Evolutionary conservation across 2,888 invertebrate genomes (phyloP), one percentile per base, ranked within the genome.

Genomic region (Carterocephalus palaemon): DNA sequence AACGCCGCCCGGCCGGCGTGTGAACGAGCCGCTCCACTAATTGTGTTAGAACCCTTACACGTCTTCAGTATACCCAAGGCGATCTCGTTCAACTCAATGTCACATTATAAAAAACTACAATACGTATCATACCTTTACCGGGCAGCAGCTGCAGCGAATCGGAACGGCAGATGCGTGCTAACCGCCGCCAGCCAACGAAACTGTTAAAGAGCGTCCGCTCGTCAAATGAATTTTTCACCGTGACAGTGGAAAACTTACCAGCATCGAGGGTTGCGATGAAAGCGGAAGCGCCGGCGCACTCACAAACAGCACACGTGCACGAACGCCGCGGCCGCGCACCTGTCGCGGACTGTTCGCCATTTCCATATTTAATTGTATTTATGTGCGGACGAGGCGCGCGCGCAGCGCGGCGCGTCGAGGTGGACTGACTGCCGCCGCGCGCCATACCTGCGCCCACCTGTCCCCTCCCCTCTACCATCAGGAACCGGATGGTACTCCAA

Each of bases 401-500:
- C 83, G 82, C 85, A 79, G 71, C 63, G 60, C 76, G 75, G 63
- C 75, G 74, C 77, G 71, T 66, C 62, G 78, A 71, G 70, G 70
- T 71, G 75, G 72, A 86, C 85, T 84, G 82, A 75, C 71, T 71
- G 69, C 67, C 71, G 68, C 64, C 69, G 77, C 75, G 71, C 75
- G 71, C 81, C 74, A 75, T 81, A 80, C 85, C 83, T 83, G 81
- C 79, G 79, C 78, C 75, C 83, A 79, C 84, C 83, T 83, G 81
- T 79, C 80, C 83, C 82, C 84, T 76, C 79, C 62, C 75, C 72
- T 74, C 80, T 73, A 70, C 78, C 75, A 78, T 75, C 76, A 84
- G 83, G 84, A 86, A 84, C 85, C 84, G 84, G 84, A 85, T 83
- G 84, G 78, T 76, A 72, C 77, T 83, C 80, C 86, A 85, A 85